These are phyloP conservation scores for Physocephala rufipes DNA, from an alignment of 2,888 invertebrate genomes.

Conservation along the genomic window DNA sequence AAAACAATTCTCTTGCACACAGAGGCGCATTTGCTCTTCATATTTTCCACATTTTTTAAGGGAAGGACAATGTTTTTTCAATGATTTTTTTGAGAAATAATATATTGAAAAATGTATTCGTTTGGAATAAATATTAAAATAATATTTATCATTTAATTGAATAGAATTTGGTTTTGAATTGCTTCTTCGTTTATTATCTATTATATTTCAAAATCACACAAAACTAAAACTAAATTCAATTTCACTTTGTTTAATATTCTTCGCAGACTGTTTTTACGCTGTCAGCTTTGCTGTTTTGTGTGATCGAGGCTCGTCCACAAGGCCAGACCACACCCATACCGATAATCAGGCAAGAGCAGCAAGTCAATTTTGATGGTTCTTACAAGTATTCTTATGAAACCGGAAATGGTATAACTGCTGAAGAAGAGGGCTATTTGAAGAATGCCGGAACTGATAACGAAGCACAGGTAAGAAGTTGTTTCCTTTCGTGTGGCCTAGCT, in stretches of 20 bases:
- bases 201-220: too few relatives aligned
- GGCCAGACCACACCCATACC: constrained; percentile 72
- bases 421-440: constrained; percentile 71
- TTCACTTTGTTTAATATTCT: neutral
- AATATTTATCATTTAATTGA: too few relatives aligned
- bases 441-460: constrained; percentile 69
- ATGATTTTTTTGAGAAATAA: too few relatives aligned
- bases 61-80: too few relatives aligned
- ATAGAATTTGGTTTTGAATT: too few relatives aligned
- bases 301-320: constrained; percentile 54
- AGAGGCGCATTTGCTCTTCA: too few relatives aligned
- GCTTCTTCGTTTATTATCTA: too few relatives aligned
- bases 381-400: constrained; percentile 69
- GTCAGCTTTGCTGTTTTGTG: constrained; percentile 43
- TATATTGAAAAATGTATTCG: too few relatives aligned
- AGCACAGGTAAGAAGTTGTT: constrained; percentile 64
- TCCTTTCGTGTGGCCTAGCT: too few relatives aligned
- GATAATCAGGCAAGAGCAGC: constrained; percentile 74
- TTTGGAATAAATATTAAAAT: too few relatives aligned
- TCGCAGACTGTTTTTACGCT: constrained; percentile 40
- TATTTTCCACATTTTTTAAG: too few relatives aligned
- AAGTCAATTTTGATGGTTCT: constrained; percentile 76
- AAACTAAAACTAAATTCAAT: neutral
- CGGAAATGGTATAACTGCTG: constrained; percentile 70
- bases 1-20: too few relatives aligned